Evolutionary conservation across 30 jellyfish, hydroid and myxozoan genomes (phyloP), one percentile per base, ranked within the genome.

Genomic region (Phacellophora camtschatica): DNA sequence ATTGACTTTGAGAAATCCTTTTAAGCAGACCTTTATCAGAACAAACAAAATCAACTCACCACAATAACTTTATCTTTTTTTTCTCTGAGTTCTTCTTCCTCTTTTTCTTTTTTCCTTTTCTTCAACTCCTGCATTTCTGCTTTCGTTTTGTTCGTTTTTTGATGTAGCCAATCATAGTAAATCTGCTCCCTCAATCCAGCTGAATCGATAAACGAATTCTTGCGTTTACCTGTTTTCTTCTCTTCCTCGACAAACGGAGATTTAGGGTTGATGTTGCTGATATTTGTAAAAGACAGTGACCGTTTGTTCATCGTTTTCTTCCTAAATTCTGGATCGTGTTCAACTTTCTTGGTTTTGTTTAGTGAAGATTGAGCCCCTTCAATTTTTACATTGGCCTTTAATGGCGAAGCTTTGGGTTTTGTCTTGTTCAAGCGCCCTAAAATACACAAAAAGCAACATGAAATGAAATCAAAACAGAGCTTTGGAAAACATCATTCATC

Each of bases 81-180:
- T 36, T 80, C 91, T 50, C 83, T 37, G 54, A 48, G 84, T 1
- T 70, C 91, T 15, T 80, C 91, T 20, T 64, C 83, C 12, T 80
- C 84, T 51, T 80, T 64, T 41, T 80, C 91, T 53, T 80, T 80
- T 58, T 80, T 77, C 28, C 24, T 24, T 71, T 43, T 56, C 23
- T 43, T 69, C 57, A 68, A 23, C 36, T 67, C 78, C 51, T 19
- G 30, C 4, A 56, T 22, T 22, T 64, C 75, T 5, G 13, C 71
- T 32, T 66, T 57, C 27, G 75, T 65, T 45, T 64, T 65, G 10
- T 90, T 24, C 4, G 81, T 32, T 55, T 88, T 88, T 76, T 89
- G 74, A 71, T 73, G 53, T 77, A 88, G 66, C 97, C 97, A 88
- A 54, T 88, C 97, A 51, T 58, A 80, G 43, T 88, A 88, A 29